A percentile compares a stretch with the other conserved stretches of the same genome.
phyloP scores from a whole-genome alignment of 1,140 invertebrate species.

The Drosophila pandora region DNA sequence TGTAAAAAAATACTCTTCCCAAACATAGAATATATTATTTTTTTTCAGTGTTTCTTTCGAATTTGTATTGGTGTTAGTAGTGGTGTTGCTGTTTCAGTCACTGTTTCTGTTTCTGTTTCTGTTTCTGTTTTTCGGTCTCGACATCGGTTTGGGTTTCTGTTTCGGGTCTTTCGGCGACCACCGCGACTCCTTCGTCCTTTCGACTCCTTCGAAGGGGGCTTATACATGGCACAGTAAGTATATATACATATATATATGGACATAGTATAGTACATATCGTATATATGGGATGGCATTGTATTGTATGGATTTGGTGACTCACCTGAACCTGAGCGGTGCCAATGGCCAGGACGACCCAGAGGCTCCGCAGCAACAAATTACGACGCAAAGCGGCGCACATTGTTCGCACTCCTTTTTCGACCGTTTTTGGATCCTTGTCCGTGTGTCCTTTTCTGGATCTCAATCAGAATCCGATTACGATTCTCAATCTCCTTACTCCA shows the following conservation, averaged over 20 bases:
- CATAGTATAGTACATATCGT: too few species aligned
- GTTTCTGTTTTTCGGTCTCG: constrained; percentile 17
- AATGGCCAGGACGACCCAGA: constrained; percentile 68
- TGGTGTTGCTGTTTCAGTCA: not conserved
- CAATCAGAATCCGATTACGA: constrained; percentile 2
- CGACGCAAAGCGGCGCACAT: constrained; percentile 74
- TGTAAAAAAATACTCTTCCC: too few species aligned
- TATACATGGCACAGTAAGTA: not conserved
- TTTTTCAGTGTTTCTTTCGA: not conserved
- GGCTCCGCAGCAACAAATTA: constrained; percentile 77
- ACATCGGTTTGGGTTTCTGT: constrained; percentile 22
- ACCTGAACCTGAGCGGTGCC: constrained; percentile 76
- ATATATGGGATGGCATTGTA: not conserved
- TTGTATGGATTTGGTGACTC: constrained; percentile 54
- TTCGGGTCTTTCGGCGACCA: constrained; percentile 40
- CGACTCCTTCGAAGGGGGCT: not conserved
- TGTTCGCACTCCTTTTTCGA: constrained; percentile 49
- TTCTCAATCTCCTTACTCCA: not conserved
- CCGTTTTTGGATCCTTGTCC: constrained; percentile 14
- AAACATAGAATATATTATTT: not conserved
- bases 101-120: constrained; percentile 10
- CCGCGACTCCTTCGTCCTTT: constrained; percentile 31
- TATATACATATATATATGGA: too few species aligned
- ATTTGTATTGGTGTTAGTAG: not conserved
- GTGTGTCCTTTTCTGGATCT: constrained; percentile 1